phyloP scores from a whole-genome alignment of 1,140 invertebrate genomes.

The Drosophila pseudoananassae region DNA sequence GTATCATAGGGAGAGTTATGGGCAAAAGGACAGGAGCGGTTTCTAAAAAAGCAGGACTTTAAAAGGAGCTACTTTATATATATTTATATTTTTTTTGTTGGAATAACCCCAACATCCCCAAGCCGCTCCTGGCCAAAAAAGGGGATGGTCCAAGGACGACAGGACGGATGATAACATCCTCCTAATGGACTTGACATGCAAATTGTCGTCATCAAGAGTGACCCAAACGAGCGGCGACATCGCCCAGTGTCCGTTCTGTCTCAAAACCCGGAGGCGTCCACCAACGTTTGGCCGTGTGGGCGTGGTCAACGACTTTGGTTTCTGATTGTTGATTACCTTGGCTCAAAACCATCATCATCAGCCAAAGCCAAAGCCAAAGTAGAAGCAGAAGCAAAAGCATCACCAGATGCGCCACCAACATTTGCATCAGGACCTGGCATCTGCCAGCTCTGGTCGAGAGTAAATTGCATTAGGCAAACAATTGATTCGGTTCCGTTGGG shows the following conservation, averaged over 20 bases:
- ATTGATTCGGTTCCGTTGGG: constrained; percentile 44
- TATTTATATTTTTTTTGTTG: too few species aligned
- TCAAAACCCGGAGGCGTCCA: constrained; percentile 4
- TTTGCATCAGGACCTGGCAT: background rate
- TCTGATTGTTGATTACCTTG: constrained; percentile 71
- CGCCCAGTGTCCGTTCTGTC: constrained; percentile 3
- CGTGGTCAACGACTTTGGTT: constrained; percentile 47
- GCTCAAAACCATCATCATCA: constrained; percentile 1
- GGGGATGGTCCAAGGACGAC: background rate
- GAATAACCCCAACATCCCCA: too few species aligned
- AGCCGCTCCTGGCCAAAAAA: background rate
- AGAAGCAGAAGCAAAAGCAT: too few species aligned
- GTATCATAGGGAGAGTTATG: background rate
- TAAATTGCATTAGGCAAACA: constrained; percentile 73
- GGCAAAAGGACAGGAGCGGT: background rate
- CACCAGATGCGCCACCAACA: constrained; percentile 2
- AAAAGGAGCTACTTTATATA: too few species aligned
- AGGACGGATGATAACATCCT: constrained; percentile 60
- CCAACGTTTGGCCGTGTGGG: constrained; percentile 8
- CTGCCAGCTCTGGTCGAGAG: constrained; percentile 24
- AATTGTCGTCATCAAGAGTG: constrained; percentile 70
- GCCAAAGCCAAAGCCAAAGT: too few species aligned
- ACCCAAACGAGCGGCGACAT: constrained; percentile 53
- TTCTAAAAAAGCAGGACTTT: background rate
- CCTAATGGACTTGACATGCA: constrained; percentile 75